These are phyloP conservation scores for Eucriotettix oculatus DNA, from an alignment of 2,888 invertebrate genomes.

Conservation along the genomic window DNA sequence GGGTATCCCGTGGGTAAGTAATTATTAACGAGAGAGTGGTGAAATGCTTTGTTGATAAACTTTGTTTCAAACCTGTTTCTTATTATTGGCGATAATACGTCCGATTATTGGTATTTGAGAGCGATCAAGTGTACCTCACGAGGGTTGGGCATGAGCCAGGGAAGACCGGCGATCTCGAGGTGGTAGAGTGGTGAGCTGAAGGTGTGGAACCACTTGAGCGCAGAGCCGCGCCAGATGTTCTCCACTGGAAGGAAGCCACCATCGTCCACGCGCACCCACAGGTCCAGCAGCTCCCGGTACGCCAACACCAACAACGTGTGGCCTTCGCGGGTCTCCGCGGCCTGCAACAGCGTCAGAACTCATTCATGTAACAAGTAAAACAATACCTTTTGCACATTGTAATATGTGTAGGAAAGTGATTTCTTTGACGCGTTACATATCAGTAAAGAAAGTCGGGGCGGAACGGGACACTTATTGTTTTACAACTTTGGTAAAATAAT, in stretches of 20 bases:
- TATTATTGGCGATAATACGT: too few species aligned
- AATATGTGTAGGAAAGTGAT: too few species aligned
- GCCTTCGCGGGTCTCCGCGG: neutral
- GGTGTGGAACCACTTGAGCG: constrained; percentile 9
- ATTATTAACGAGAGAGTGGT: too few species aligned
- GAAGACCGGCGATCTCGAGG: constrained; percentile 1
- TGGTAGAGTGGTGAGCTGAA: constrained; percentile 10
- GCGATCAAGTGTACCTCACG: neutral
- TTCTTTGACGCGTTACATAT: too few species aligned
- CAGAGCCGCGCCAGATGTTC: constrained; percentile 8
- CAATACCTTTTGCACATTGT: neutral
- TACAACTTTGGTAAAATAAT: too few species aligned
- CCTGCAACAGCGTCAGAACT: neutral
- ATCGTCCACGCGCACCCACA: constrained; percentile 6
- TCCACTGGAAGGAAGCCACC: constrained; percentile 6
- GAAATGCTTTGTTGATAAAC: too few species aligned
- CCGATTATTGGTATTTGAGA: too few species aligned
- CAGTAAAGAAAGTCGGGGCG: too few species aligned
- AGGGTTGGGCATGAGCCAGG: constrained; percentile 4
- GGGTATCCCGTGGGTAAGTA: too few species aligned
- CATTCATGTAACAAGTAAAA: neutral
- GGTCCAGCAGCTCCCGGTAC: constrained; percentile 4
- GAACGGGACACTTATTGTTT: too few species aligned
- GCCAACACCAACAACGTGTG: constrained; percentile 8
- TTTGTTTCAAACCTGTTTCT: too few species aligned